These are phyloP conservation scores for Myrmophylax atrothorax DNA, from an alignment of 2,113 vertebrate genomes.

Conservation along the genomic window DNA sequence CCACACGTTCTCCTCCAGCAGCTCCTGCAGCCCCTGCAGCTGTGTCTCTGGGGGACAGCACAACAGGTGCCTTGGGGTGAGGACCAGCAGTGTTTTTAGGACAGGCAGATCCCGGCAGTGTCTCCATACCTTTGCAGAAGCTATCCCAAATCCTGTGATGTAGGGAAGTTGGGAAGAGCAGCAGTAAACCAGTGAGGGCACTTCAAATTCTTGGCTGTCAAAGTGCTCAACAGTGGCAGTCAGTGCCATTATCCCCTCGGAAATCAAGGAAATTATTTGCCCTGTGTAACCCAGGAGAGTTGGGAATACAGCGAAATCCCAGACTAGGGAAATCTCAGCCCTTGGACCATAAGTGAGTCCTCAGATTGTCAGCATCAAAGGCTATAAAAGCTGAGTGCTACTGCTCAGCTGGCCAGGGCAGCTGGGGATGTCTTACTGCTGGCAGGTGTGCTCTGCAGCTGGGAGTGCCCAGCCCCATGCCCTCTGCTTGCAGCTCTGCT, in stretches of 20 bases:
- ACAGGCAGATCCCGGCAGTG: background rate
- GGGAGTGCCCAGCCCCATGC: background rate
- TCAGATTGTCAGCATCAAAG: background rate
- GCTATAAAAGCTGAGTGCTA: background rate
- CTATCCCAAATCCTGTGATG: background rate
- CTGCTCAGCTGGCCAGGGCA: background rate
- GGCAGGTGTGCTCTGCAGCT: background rate
- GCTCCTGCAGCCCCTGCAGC: background rate
- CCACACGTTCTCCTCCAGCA: accelerated
- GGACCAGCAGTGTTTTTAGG: background rate
- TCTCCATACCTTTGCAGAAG: background rate
- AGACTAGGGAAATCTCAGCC: background rate
- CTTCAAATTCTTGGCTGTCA: background rate
- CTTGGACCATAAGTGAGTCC: background rate
- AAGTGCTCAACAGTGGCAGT: background rate
- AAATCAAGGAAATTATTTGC: background rate
- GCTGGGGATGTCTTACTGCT: background rate
- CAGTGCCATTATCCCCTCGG: background rate
- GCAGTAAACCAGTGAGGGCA: background rate
- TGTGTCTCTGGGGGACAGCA: background rate
- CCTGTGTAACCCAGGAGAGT: background rate
- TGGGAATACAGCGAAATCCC: background rate
- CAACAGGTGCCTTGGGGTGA: background rate
- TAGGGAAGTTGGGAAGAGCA: background rate
- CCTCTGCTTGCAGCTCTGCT: background rate